Base-by-base conservation (phyloP, 2,113 vertebrate genomes). In the Zosterops borbonicus region DNA sequence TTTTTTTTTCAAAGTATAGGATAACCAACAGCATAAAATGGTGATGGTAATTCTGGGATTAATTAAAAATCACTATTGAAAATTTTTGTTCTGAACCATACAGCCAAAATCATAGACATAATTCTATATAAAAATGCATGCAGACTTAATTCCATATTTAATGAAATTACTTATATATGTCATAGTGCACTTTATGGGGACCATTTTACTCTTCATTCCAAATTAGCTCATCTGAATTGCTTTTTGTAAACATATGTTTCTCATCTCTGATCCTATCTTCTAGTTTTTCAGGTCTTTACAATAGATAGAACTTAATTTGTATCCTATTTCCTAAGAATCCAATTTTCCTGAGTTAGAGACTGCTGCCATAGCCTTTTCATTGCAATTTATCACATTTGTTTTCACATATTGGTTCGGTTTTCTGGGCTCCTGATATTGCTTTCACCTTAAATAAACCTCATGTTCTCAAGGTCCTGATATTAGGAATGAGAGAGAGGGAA, bases 391-490 rank as follows among this genome's bases (percentile, higher is more conserved):
- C 55, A 73, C 53, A 55, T 76, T 55, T 74, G 20, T 74, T 86
- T 88, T 88, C 63, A 67, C 9, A 15, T 68, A n/a, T 25, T 56
- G 29, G 16, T 83, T 88, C 70, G 46, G 7, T 29, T 82, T 78
- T 84, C 27, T 67, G n/a, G 27, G 25, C 23, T 77, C 16, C 11
- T 70, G 47, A 58, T 79, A 52, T 28, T 58, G 37, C 29, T 78
- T 91, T 94, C 50, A 37, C 41, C n/a, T 84, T 50, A 89, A 93
- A 92, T 88, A 89, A 92, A 64, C 16, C 21, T 92, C 23, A 13
- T 62, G 15, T 53, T 53, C 22, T 94, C 58, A 47, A 39, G 7
- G 11, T 83, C 37, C 41, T 78, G 39, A 35, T 39, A 60, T 42
- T 70, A 63, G 13, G 22, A 86, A 52, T 0, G 3, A 59, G 46